A percentile compares a stretch with the other conserved stretches of the same genome.
phyloP scores from a whole-genome alignment of 2,888 invertebrate genomes.

The Sturmia bella region DNA sequence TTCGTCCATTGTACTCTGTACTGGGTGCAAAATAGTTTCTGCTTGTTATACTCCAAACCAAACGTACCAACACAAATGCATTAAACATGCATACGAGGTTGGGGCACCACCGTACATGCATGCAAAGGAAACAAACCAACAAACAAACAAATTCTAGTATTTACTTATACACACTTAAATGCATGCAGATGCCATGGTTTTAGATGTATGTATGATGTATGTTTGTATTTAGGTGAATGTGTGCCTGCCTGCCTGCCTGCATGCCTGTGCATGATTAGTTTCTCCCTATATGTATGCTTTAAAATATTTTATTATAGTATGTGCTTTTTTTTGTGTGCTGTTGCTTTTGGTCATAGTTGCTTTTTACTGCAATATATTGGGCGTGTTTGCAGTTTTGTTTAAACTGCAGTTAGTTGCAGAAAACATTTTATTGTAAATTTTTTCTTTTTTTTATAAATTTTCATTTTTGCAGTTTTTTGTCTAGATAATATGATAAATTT shows the following conservation, averaged over 20 bases:
- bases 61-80: constrained; percentile 5
- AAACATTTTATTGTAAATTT: constrained; percentile 32
- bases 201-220: no score
- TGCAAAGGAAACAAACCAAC: not conserved
- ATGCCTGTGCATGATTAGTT: constrained; percentile 43
- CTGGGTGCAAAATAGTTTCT: constrained; percentile 28
- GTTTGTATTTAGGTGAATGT: not conserved
- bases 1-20: constrained; percentile 36
- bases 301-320: constrained; percentile 53
- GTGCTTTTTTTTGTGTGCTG: constrained; percentile 43
- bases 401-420: constrained; percentile 66
- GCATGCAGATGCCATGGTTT: constrained; percentile 13
- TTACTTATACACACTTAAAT: constrained; percentile 5
- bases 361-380: constrained; percentile 70
- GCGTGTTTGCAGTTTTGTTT: constrained; percentile 67
- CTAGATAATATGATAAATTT: constrained; percentile 48
- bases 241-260: constrained; percentile 6
- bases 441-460: constrained; percentile 23
- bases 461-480: constrained; percentile 41
- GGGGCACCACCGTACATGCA: not conserved
- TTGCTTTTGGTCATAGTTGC: constrained; percentile 39
- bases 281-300: constrained; percentile 26
- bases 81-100: not conserved
- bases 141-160: constrained; percentile 4
- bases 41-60: constrained; percentile 33